A percentile compares a stretch with the other conserved stretches of the same genome.
Evolutionary conservation across 2,797 vertebrate species (phyloP).

Genomic region (Sebastes matsubarae): DNA sequence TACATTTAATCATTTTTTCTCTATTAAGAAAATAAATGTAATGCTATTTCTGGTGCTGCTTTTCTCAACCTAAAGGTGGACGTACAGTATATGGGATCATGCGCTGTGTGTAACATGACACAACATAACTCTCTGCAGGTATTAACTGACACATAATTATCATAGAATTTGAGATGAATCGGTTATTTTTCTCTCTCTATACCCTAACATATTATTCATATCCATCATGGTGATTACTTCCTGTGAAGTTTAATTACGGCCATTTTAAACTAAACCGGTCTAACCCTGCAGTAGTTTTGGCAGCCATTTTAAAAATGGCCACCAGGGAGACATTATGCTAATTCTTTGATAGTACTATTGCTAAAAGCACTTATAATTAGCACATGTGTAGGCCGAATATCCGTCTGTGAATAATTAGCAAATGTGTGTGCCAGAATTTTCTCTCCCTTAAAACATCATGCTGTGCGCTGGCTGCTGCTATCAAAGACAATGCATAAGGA

Average conservation of each 20-base stretch:
- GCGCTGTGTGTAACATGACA: background rate
- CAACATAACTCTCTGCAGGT: background rate
- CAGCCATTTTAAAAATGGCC: conserved; percentile 57
- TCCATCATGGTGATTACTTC: conserved; percentile 41
- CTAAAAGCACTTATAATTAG: conserved; percentile 65
- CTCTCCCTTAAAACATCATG: background rate
- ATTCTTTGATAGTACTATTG: conserved; percentile 56
- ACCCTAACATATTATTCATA: conserved; percentile 16
- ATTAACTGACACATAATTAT: background rate
- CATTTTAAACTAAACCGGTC: conserved; percentile 36
- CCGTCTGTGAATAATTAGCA: conserved; percentile 47
- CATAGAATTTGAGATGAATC: background rate
- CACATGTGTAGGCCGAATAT: conserved; percentile 40
- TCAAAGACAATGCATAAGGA: background rate
- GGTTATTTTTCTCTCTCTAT: background rate
- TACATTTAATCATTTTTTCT: background rate
- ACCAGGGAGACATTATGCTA: conserved; percentile 62
- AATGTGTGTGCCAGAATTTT: conserved; percentile 35
- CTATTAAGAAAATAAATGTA: background rate
- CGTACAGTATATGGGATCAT: background rate
- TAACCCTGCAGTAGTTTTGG: conserved; percentile 45
- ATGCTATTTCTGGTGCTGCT: background rate
- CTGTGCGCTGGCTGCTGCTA: background rate
- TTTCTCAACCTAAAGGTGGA: background rate
- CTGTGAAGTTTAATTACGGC: conserved; percentile 50